Evolutionary conservation across 2,797 vertebrate genomes (phyloP).

Genomic region (Cyprinodon diabolis): DNA sequence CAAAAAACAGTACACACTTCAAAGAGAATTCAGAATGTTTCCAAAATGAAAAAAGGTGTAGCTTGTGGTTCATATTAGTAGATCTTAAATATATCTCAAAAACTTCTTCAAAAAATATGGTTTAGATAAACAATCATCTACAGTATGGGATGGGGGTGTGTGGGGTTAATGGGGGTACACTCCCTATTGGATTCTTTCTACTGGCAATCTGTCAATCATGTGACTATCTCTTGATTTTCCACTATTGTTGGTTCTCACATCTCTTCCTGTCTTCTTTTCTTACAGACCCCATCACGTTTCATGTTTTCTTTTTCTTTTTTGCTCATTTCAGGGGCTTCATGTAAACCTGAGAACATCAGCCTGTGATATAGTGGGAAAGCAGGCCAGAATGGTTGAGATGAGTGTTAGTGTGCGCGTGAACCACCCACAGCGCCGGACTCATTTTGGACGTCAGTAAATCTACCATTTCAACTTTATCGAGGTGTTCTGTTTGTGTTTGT

Average conservation of each 20-base stretch:
- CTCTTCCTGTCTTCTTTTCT: constrained; percentile 47
- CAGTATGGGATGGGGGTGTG: too few species aligned
- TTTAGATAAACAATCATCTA: background rate
- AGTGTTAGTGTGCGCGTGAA: constrained; percentile 69
- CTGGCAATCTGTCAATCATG: constrained; percentile 65
- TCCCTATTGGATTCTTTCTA: constrained; percentile 56
- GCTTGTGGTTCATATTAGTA: background rate
- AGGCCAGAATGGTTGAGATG: constrained; percentile 62
- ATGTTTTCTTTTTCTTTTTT: background rate
- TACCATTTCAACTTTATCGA: constrained; percentile 71
- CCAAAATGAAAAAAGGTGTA: constrained; percentile 13
- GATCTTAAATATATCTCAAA: background rate
- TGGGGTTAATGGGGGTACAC: too few species aligned
- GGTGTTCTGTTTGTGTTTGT: constrained; percentile 38
- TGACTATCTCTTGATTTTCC: constrained; percentile 60
- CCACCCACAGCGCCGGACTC: constrained; percentile 73
- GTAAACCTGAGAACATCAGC: constrained; percentile 75
- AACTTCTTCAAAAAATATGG: background rate
- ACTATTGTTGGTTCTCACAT: constrained; percentile 47
- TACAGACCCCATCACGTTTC: constrained; percentile 50
- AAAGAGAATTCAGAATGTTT: constrained; percentile 23
- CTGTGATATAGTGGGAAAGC: constrained; percentile 62
- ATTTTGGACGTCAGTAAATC: constrained; percentile 76
- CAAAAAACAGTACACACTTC: constrained; percentile 39
- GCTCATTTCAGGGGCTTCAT: constrained; percentile 49